Conservation (phyloP, 2,113 vertebrate species). For the Neolamprologus devosi region DNA sequence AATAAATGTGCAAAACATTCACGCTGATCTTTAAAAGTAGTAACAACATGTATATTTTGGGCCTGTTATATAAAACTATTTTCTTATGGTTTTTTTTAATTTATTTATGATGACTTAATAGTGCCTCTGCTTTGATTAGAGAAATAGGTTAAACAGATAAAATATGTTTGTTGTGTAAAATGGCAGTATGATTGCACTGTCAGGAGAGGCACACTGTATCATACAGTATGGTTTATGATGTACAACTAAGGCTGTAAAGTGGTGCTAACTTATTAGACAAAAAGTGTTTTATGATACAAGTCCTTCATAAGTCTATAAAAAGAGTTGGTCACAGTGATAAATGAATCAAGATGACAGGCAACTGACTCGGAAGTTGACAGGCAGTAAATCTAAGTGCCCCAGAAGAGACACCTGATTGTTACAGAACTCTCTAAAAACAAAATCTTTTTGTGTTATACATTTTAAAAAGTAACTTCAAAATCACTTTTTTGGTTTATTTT, state of each 20-base stretch:
- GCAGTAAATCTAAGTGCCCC: not conserved
- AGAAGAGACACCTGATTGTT: conserved; percentile 14
- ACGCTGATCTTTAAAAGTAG: not conserved
- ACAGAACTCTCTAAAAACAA: conserved; percentile 20
- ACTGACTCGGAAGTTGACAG: conserved; percentile 1
- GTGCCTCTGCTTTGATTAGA: not conserved
- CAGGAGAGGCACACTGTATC: not conserved
- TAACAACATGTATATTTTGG: not conserved
- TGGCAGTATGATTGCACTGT: not conserved
- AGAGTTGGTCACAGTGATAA: conserved; percentile 3
- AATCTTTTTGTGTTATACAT: not conserved
- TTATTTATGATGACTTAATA: not conserved
- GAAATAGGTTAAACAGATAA: not conserved
- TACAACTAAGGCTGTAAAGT: not conserved
- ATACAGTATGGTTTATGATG: not conserved
- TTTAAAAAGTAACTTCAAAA: not conserved
- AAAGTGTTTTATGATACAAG: conserved; percentile 16
- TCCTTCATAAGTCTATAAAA: conserved; percentile 17
- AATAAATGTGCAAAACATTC: not conserved
- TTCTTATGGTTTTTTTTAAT: rapidly evolving
- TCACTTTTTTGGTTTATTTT: not conserved
- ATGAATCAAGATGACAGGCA: conserved; percentile 24
- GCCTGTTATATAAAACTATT: not conserved
- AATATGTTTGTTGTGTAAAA: not conserved
- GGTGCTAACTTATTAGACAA: not conserved